Evolutionary conservation across 2,113 vertebrate species (phyloP).

Genomic region (Ceratotherium simum): DNA sequence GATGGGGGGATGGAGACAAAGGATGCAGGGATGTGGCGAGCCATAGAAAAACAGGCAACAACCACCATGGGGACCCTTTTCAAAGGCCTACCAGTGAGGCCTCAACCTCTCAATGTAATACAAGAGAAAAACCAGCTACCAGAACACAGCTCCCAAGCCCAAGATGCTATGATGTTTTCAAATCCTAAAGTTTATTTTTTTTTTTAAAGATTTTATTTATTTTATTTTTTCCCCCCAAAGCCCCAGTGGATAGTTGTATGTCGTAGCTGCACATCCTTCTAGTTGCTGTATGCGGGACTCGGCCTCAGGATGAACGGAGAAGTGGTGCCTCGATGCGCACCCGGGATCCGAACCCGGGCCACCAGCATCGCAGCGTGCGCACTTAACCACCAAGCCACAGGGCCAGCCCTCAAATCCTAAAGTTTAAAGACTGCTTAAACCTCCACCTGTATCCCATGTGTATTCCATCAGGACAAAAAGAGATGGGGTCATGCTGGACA

Average conservation of each 20-base stretch:
- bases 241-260: too few relatives aligned
- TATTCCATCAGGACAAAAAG: background rate
- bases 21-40: background rate
- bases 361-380: too few relatives aligned
- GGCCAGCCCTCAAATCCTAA: background rate
- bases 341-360: too few relatives aligned
- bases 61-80: background rate
- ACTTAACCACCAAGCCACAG: too few relatives aligned
- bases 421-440: background rate
- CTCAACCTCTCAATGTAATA: background rate
- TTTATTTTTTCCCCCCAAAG: too few relatives aligned
- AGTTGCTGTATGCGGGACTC: too few relatives aligned
- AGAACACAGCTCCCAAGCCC: background rate
- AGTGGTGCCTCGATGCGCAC: too few relatives aligned
- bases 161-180: background rate
- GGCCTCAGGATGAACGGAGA: too few relatives aligned
- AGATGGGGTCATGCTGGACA: background rate
- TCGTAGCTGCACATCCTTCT: too few relatives aligned
- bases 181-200: background rate
- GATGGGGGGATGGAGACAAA: too few relatives aligned
- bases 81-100: background rate
- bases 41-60: background rate
- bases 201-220: too few relatives aligned
- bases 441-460: background rate
- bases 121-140: background rate